Conservation (phyloP, 2,888 invertebrate genomes). For the Tanytarsus gracilentus region DNA sequence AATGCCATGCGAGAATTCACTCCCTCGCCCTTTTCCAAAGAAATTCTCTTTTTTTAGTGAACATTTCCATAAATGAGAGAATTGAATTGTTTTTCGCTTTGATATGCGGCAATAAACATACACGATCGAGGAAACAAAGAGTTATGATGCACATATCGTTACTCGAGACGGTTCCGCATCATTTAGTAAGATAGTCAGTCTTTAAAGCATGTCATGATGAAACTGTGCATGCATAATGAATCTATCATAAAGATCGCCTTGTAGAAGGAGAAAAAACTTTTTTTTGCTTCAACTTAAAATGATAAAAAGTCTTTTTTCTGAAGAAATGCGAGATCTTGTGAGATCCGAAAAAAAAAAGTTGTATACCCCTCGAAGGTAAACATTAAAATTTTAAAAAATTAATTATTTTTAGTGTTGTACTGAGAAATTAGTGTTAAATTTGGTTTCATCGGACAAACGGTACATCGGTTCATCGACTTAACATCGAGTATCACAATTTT, state of each 20-base stretch:
- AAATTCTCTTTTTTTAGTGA: no score
- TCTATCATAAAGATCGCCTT: not conserved
- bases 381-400: no score
- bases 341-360: no score
- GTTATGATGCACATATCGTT: not conserved
- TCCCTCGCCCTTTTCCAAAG: not conserved
- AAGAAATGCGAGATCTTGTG: no score
- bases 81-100: slow-evolving; percentile 11
- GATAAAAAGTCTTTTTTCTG: no score
- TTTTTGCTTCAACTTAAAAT: not conserved
- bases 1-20: not conserved
- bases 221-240: slow-evolving; percentile 23
- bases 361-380: no score
- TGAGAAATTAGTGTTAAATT: no score
- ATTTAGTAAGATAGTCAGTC: slow-evolving; percentile 11
- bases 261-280: not conserved
- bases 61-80: not conserved
- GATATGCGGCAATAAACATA: not conserved
- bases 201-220: slow-evolving; percentile 11
- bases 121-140: not conserved
- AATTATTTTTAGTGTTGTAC: no score
- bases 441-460: no score
- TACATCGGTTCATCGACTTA: no score
- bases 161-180: slow-evolving; percentile 15
- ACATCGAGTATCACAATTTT: no score